These are phyloP conservation scores for Meandrusa payeni DNA, from an alignment of 2,888 invertebrate species.

Conservation along the genomic window DNA sequence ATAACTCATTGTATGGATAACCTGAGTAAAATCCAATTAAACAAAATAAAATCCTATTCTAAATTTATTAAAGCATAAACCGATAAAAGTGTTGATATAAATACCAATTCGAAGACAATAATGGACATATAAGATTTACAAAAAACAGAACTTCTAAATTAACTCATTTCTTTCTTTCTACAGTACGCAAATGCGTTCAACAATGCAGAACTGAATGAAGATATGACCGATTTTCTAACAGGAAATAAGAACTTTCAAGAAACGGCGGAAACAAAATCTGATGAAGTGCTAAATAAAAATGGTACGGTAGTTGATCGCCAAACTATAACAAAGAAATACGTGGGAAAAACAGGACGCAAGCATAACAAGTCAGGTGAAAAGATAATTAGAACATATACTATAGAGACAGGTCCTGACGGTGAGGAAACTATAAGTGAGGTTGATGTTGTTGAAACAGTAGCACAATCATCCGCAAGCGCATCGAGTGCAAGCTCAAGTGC, in stretches of 20 bases:
- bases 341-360: slow-evolving; percentile 28
- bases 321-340: slow-evolving; percentile 36
- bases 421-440: slow-evolving; percentile 48
- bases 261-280: slow-evolving; percentile 35
- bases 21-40: no score
- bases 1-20: no score
- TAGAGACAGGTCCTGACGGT: slow-evolving; percentile 44
- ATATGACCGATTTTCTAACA: slow-evolving; percentile 26
- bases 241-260: slow-evolving; percentile 31
- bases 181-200: slow-evolving; percentile 47
- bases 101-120: no score
- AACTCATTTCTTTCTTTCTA: slow-evolving; percentile 14
- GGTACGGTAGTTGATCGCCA: slow-evolving; percentile 39
- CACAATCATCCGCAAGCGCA: slow-evolving; percentile 25
- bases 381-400: slow-evolving; percentile 37
- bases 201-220: slow-evolving; percentile 28
- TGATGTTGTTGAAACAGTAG: slow-evolving; percentile 45
- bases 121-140: no score
- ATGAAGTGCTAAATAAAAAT: slow-evolving; percentile 34
- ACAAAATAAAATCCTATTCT: no score
- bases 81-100: no score
- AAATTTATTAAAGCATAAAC: no score
- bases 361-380: slow-evolving; percentile 32
- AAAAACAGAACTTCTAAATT: no score
- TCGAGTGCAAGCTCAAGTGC: slow-evolving; percentile 18